Base-by-base conservation (phyloP, 2,797 vertebrate genomes). In the Sparus aurata region DNA sequence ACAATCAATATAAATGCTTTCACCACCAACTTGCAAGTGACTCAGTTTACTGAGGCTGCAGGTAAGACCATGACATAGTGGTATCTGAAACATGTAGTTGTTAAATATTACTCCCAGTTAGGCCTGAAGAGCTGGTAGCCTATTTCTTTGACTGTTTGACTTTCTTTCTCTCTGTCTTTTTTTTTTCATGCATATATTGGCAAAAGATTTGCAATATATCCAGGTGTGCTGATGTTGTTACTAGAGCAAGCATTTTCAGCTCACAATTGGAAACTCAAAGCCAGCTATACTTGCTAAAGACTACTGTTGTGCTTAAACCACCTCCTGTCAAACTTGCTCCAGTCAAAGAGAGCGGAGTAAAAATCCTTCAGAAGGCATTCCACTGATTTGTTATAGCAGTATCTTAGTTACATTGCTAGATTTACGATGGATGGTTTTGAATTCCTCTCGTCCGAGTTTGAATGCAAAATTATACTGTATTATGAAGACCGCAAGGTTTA, bases 1-100 rank as follows among this genome's bases (percentile, higher is more conserved):
- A 59, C 54, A 61, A 89, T 90, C 85, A 70, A 83, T 80, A 45
- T 27, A 30, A 57, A 67, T 2, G 47, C 54, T 69, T 82, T 77
- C 43, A 65, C 10, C 67, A 10, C 57, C 50, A 60, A 64, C 80
- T 47, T 75, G 68, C 49, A 49, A 25, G 53, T 54, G 54, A 72
- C 52, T 66, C 54, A 25, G 66, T 72, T 25, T 12, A 49, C 60
- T 16, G 38, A 57, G 54, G 72, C 4, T 23, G 66, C 18, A 59
- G 59, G 5, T 50, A 22, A 73, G 17, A 50, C 7, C 13, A 6
- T 38, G 67, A 53, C 5, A 0, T 6, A 16, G 74, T 18, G 22
- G 60, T 27, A 52, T 43, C 69, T 25, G 20, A 30, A 38, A 64
- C 6, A 23, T n/a, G 22, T 12, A 16, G 17, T n/a, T 52, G 13